Percentiles rank a stretch among this genome's conserved stretches.
These are phyloP conservation scores for Bothrops jararaca DNA, from an alignment of 2,113 vertebrate genomes.

Conservation along the genomic window DNA sequence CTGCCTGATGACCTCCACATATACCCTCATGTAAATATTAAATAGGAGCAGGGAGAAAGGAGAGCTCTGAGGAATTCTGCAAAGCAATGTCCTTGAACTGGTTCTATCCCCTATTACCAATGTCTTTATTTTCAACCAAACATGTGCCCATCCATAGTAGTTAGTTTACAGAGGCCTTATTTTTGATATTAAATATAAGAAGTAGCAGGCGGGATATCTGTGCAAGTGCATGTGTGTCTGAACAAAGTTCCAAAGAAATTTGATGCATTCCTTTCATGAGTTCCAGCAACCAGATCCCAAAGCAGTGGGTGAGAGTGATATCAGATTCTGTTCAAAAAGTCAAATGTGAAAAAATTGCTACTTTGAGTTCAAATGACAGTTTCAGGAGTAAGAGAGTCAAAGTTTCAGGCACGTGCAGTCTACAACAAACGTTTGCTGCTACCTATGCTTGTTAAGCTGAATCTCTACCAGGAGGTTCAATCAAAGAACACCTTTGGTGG, in stretches of 20 bases:
- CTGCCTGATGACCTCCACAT: too few species aligned
- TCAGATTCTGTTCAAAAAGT: not conserved
- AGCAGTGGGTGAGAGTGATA: not conserved
- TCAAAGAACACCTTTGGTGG: not conserved
- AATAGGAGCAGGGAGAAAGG: not conserved
- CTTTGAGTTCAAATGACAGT: not conserved
- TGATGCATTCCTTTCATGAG: not conserved
- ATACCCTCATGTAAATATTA: not conserved
- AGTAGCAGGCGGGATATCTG: not conserved
- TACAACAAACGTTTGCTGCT: not conserved
- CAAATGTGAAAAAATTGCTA: not conserved
- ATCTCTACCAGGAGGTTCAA: not conserved
- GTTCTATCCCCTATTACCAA: not conserved
- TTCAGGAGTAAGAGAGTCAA: not conserved
- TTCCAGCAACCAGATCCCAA: not conserved
- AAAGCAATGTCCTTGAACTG: not conserved
- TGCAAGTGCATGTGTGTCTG: not conserved
- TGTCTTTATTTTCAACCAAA: not conserved
- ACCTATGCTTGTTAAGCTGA: not conserved
- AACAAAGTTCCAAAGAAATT: not conserved
- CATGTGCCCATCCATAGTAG: not conserved
- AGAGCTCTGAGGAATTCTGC: not conserved
- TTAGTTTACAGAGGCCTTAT: not conserved
- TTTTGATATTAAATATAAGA: not conserved
- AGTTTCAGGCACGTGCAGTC: not conserved